Base-by-base conservation (phyloP, 1,140 invertebrate genomes). In the Cherax quadricarinatus region DNA sequence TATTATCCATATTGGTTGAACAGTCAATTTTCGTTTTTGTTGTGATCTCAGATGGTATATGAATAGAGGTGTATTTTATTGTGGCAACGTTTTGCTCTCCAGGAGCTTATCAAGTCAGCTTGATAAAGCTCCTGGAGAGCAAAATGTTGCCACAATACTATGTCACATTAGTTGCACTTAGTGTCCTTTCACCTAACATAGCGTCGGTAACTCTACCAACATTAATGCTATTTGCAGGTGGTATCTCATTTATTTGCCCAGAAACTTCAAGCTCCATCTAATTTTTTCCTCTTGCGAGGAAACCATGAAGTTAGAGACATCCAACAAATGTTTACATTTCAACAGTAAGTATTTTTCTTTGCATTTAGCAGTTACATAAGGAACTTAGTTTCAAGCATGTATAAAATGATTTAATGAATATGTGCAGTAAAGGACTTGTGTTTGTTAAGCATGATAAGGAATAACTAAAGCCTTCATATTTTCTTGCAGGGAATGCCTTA, bases 291-390 rank as follows among this genome's bases (percentile, higher is more conserved):
- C 14, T 93, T 97, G 18, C 94, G 97, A 91, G 97, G 97, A 9
- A 97, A 97, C 94, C 97, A 97, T 94, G 97, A 97, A 95, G 95
- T 97, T 12, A 94, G 96, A 73, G 95, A 95, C 93, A 95, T 97
- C 10, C 97, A 97, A 95, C 96, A 96, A 94, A 96, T 96, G 96
- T 97, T 97, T 94, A 96, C 96, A 6, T 97, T 91, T 53, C 53
- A 86, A 51, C 53, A 18, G 83, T 80, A 79, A n/a, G 73, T 86
- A 12, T 78, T 16, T 57, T 9, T 57, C 14, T 57, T 78, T 57
- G 9, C 53, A 57, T 9, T 57, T 57, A 10, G 53, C 14, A 57
- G 53, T 57, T 10, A 57, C 53, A 57, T 57, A 3, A 57, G 53
- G 9, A 57, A 57, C 14, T 9, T 57, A 57, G 3, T 57, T 41